A percentile compares a stretch with the other conserved stretches of the same genome.
phyloP scores from a whole-genome alignment of 2,888 invertebrate species.

The Pilophorus perplexus region DNA sequence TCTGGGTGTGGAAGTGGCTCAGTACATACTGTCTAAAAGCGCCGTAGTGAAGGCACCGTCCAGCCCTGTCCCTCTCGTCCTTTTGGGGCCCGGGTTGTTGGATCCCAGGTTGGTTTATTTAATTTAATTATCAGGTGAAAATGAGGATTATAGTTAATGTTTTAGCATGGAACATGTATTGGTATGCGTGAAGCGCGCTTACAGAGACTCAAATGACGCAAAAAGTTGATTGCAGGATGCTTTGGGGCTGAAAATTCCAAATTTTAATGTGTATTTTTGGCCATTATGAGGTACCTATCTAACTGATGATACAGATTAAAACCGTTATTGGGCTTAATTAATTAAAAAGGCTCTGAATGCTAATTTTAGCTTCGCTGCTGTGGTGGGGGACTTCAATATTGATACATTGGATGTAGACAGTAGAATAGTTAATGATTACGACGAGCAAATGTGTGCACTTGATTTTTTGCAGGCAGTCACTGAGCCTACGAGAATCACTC shows the following conservation, averaged over 20 bases:
- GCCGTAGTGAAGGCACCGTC: not conserved
- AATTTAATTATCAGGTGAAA: no score
- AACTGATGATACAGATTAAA: no score
- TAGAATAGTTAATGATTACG: conserved; percentile 5
- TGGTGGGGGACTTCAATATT: conserved; percentile 11
- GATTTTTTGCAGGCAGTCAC: not conserved
- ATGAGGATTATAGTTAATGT: no score
- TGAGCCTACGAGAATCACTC: no score
- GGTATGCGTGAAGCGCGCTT: no score
- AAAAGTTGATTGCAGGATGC: no score
- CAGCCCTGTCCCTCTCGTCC: not conserved
- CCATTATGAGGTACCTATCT: no score
- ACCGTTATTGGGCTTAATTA: conserved; percentile 1
- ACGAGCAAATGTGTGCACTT: not conserved
- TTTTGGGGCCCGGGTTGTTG: conserved; percentile 8
- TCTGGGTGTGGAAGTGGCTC: not conserved
- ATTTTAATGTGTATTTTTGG: no score
- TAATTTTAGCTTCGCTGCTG: not conserved
- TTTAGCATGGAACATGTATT: no score
- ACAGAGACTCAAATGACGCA: no score
- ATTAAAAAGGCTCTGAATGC: not conserved
- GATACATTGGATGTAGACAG: not conserved
- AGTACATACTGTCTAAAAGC: conserved; percentile 2
- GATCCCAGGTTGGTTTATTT: not conserved
- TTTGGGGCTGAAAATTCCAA: no score